phyloP scores from a whole-genome alignment of 2,797 vertebrate species.

The Gouania willdenowi region DNA sequence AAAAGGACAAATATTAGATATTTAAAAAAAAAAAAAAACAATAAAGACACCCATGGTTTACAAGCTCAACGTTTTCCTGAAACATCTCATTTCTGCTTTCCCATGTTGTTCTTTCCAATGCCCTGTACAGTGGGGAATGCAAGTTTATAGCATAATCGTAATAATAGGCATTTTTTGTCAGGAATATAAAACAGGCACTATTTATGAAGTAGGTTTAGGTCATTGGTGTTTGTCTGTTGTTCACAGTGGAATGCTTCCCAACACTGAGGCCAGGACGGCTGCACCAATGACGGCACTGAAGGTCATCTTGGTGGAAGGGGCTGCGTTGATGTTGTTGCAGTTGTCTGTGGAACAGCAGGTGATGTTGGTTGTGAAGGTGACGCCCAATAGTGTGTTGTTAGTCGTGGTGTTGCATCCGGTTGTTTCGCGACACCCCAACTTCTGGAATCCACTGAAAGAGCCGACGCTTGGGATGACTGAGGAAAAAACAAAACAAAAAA shows the following conservation, averaged over 20 bases:
- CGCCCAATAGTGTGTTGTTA: not conserved
- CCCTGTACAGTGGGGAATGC: too few species aligned
- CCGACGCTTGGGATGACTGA: constrained; percentile 26
- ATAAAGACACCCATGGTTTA: constrained; percentile 6
- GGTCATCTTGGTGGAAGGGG: constrained; percentile 40
- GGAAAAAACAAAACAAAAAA: too few species aligned
- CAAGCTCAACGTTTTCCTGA: constrained; percentile 41
- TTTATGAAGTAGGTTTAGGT: too few species aligned
- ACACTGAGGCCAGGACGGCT: constrained; percentile 39
- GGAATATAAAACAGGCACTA: too few species aligned
- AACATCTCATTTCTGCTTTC: constrained; percentile 38
- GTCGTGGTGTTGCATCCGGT: accelerated
- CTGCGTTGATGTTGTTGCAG: constrained; percentile 55
- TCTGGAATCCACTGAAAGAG: constrained; percentile 29
- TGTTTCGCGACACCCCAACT: constrained; percentile 23
- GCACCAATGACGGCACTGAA: constrained; percentile 14
- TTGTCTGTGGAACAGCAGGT: constrained; percentile 42
- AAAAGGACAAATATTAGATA: too few species aligned
- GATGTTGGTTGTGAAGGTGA: accelerated
- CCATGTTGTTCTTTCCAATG: not conserved
- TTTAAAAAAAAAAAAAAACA: not conserved
- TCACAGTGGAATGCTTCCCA: constrained; percentile 37
- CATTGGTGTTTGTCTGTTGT: too few species aligned
- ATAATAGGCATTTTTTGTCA: not conserved
- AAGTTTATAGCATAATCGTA: not conserved